Evolutionary conservation across 1,140 invertebrate genomes (phyloP).

Genomic region (Glossosoma conforme): DNA sequence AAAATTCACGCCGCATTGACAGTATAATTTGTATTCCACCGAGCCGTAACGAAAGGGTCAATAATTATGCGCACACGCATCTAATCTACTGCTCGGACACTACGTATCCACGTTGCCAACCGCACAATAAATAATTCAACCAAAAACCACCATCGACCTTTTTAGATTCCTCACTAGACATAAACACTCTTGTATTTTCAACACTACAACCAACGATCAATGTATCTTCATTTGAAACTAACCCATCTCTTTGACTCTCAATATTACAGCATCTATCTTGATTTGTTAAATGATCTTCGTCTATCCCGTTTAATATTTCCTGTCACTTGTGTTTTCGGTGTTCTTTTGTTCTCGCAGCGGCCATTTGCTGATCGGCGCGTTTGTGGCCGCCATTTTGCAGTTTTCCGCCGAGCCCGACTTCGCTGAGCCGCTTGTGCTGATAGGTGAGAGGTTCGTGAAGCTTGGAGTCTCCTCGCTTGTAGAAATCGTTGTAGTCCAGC

Average conservation of each 20-base stretch:
- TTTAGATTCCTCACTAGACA: too few species aligned
- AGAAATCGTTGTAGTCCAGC: conserved; percentile 88
- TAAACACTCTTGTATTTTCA: too few species aligned
- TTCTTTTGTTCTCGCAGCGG: conserved; percentile 4
- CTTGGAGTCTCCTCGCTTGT: conserved; percentile 71
- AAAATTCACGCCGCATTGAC: too few species aligned
- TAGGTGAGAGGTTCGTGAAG: conserved; percentile 71
- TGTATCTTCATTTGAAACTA: neutral
- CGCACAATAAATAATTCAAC: conserved; percentile 16
- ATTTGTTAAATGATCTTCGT: neutral
- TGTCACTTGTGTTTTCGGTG: neutral
- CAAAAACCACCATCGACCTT: too few species aligned
- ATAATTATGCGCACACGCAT: too few species aligned
- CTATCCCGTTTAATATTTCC: conserved; percentile 17
- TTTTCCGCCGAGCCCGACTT: conserved; percentile 38
- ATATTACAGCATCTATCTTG: neutral
- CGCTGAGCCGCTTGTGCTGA: conserved; percentile 61
- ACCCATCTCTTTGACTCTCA: neutral
- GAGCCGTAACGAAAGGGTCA: too few species aligned
- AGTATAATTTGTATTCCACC: too few species aligned
- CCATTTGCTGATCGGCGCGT: neutral
- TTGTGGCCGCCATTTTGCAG: too few species aligned
- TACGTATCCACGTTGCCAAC: conserved; percentile 5
- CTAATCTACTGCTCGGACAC: neutral
- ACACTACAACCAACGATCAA: too few species aligned